Conservation (phyloP, 2,797 vertebrate genomes). For the Peromyscus melanophrys region DNA sequence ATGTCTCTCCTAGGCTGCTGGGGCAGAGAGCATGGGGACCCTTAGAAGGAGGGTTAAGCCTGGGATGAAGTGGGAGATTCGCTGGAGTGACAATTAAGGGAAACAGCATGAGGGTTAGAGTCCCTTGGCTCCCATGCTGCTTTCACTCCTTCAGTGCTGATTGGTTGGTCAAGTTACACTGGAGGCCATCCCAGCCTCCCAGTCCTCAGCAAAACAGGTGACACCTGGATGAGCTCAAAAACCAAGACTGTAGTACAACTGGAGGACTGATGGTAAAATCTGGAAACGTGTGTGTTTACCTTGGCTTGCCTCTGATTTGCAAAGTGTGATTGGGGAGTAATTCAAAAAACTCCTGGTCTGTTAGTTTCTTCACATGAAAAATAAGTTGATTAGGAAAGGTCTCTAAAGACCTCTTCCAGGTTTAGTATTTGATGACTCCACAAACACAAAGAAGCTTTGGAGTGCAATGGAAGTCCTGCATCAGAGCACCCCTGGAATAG, state of each 20-base stretch:
- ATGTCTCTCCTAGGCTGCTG: slow-evolving; percentile 58
- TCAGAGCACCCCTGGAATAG: not conserved
- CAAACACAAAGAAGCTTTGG: not conserved
- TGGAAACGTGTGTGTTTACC: not conserved
- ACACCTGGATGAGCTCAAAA: not conserved
- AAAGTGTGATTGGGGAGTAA: slow-evolving; percentile 44
- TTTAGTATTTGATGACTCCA: not conserved
- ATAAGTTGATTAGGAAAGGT: slow-evolving; percentile 40
- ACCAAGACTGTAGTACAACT: rapidly evolving
- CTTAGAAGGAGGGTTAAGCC: not conserved
- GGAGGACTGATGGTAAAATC: not conserved
- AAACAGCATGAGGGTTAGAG: not conserved
- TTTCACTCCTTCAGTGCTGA: slow-evolving; percentile 50
- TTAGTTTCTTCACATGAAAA: slow-evolving; percentile 55
- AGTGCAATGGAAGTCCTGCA: not conserved
- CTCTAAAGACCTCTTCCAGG: not conserved
- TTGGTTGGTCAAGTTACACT: not conserved
- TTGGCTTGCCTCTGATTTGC: not conserved
- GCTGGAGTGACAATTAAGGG: not conserved
- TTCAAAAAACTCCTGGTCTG: not conserved
- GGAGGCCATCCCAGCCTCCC: not conserved
- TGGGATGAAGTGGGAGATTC: not conserved
- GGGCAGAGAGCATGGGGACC: slow-evolving; percentile 52
- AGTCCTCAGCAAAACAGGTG: not conserved
- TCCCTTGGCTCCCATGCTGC: not conserved